Evolutionary conservation across 2,797 vertebrate species (phyloP).

Genomic region (Otus scops): DNA sequence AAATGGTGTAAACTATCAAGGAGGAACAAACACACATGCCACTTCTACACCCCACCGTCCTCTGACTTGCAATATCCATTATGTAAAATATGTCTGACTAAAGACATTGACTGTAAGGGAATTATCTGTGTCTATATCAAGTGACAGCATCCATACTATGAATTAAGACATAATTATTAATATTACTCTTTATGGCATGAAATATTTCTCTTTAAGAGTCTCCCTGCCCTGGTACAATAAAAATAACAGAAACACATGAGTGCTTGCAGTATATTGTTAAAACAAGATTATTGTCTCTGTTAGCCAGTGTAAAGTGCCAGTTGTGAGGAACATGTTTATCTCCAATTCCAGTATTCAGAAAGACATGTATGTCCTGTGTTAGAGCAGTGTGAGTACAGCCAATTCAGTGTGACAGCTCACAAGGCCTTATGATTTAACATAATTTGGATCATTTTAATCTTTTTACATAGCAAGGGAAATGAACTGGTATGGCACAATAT

Average conservation of each 20-base stretch:
- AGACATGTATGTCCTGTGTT: neutral
- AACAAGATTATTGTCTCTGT: neutral
- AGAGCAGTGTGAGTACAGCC: neutral
- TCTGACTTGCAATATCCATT: neutral
- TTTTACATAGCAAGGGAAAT: conserved; percentile 17
- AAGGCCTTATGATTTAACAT: neutral
- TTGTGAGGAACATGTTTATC: neutral
- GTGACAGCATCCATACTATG: neutral
- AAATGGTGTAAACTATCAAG: neutral
- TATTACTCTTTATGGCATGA: too few relatives aligned
- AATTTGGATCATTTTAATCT: neutral
- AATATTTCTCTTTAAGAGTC: neutral
- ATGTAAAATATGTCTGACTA: neutral
- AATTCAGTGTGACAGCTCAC: neutral
- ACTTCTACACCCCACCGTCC: neutral
- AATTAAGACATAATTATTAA: neutral
- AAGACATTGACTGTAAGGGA: neutral
- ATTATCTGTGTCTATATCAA: neutral
- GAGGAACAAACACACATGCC: neutral
- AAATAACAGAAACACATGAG: neutral
- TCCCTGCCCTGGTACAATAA: neutral
- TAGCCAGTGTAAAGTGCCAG: neutral
- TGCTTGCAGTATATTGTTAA: neutral
- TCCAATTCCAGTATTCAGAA: neutral
- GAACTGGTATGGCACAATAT: neutral